Conservation (phyloP, 2,888 invertebrate genomes). For the Phasia obesa region DNA sequence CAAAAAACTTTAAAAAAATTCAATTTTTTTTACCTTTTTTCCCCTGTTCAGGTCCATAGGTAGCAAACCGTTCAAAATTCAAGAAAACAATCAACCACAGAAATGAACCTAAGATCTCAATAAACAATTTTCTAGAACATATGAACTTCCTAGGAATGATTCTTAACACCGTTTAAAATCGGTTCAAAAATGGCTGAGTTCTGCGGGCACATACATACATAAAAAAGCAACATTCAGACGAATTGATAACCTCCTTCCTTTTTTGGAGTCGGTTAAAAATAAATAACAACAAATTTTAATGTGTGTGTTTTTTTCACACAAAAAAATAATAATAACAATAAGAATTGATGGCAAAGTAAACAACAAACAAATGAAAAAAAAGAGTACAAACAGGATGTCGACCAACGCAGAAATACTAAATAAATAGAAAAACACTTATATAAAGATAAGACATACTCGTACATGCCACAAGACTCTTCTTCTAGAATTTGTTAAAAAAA, state of each 20-base stretch:
- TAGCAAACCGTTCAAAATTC: too few species aligned
- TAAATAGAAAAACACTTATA: constrained; percentile 22
- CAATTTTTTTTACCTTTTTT: too few species aligned
- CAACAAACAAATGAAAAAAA: constrained; percentile 18
- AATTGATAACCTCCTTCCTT: too few species aligned
- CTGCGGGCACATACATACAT: not conserved
- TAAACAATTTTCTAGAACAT: too few species aligned
- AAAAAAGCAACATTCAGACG: constrained; percentile 37
- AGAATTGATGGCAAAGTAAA: constrained; percentile 45
- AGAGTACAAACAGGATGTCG: constrained; percentile 29
- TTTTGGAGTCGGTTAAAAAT: too few species aligned
- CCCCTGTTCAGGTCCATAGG: too few species aligned
- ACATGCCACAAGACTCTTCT: not conserved
- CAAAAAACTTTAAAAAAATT: too few species aligned
- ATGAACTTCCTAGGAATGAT: too few species aligned
- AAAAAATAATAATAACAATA: constrained; percentile 57
- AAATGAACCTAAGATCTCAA: too few species aligned
- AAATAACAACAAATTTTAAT: constrained; percentile 62
- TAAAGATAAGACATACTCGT: not conserved
- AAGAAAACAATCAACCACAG: too few species aligned
- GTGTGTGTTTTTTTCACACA: constrained; percentile 49
- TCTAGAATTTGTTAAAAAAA: not conserved
- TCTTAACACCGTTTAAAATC: too few species aligned
- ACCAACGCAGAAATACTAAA: constrained; percentile 18
- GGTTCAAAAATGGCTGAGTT: too few species aligned